A percentile compares a stretch with the other conserved stretches of the same genome.
These are phyloP conservation scores for Pseudopipra pipra DNA, from an alignment of 2,113 vertebrate species.

Conservation along the genomic window DNA sequence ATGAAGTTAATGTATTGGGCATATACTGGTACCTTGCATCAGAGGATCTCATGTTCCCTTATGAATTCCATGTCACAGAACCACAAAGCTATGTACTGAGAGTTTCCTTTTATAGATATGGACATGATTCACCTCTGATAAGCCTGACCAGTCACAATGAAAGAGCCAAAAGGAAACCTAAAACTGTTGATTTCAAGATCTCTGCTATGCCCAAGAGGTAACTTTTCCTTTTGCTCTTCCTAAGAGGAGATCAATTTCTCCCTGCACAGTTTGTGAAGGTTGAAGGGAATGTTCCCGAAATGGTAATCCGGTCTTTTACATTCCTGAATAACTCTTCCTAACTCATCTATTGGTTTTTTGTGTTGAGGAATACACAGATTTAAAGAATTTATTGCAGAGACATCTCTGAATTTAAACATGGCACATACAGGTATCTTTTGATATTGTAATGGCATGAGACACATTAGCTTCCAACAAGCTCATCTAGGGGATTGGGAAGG, in stretches of 20 bases:
- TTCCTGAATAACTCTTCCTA: not conserved
- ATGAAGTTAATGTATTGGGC: not conserved
- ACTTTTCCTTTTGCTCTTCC: not conserved
- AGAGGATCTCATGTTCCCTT: not conserved
- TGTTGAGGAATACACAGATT: not conserved
- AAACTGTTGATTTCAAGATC: not conserved
- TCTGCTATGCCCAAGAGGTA: not conserved
- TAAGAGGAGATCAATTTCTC: not conserved
- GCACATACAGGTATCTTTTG: not conserved
- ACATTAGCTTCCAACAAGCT: conserved; percentile 50
- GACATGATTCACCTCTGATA: not conserved
- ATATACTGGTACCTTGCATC: not conserved
- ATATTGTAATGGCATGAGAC: not conserved
- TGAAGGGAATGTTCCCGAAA: not conserved
- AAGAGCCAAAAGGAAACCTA: not conserved
- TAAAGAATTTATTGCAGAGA: not conserved
- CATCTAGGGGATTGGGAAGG: conserved; percentile 27
- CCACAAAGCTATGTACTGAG: not conserved
- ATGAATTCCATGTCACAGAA: not conserved
- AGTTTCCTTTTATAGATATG: not conserved
- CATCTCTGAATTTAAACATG: conserved; percentile 23
- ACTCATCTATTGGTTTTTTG: conserved; percentile 14
- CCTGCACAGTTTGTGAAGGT: not conserved
- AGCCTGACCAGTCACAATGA: not conserved
- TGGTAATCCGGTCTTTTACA: not conserved